Percentiles rank a stretch among this genome's conserved stretches.
phyloP scores from a whole-genome alignment of 2,113 vertebrate species.

The Eulacestoma nigropectus region DNA sequence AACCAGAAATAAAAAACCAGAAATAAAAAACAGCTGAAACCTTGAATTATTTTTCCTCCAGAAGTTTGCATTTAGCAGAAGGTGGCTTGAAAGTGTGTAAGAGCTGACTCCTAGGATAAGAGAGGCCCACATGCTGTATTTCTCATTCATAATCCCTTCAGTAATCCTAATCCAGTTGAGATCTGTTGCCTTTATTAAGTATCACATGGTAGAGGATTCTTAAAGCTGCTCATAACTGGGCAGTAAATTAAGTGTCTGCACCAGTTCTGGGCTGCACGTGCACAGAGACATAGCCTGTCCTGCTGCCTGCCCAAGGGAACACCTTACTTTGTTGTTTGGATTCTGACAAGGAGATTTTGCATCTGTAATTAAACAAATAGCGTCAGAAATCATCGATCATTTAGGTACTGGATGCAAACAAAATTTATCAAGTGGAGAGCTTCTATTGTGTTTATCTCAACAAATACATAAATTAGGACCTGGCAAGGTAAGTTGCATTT shows the following conservation, averaged over 20 bases:
- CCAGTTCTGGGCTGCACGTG: rapidly evolving
- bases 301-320: neutral
- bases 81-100: neutral
- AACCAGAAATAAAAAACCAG: too few species aligned
- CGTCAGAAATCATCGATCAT: neutral
- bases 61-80: neutral
- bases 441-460: neutral
- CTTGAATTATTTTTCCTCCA: neutral
- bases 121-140: neutral
- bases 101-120: neutral
- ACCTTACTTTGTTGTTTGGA: neutral
- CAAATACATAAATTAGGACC: neutral
- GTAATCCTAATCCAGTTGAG: constrained; percentile 47
- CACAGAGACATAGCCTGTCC: neutral
- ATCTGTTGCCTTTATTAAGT: constrained; percentile 4
- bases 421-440: neutral
- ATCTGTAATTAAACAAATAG: neutral
- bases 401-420: neutral
- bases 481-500: constrained; percentile 8
- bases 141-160: neutral
- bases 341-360: neutral
- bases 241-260: neutral
- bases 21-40: too few species aligned
- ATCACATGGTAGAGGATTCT: constrained; percentile 2
- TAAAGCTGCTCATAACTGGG: neutral